Evolutionary conservation across 2,113 vertebrate genomes (phyloP).

Genomic region (Camelus dromedarius): DNA sequence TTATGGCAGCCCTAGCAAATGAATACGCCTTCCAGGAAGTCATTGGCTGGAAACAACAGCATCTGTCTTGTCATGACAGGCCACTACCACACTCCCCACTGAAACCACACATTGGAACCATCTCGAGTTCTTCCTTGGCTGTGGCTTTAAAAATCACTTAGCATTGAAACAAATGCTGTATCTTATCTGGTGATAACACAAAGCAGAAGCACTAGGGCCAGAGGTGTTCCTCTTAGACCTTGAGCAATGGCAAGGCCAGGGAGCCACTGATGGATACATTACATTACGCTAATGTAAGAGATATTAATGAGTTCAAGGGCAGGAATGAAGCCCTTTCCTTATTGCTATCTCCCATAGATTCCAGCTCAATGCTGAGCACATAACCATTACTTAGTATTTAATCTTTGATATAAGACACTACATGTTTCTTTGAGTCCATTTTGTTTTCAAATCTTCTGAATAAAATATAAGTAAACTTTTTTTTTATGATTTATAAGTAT

Average conservation of each 20-base stretch:
- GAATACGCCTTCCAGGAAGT: background rate
- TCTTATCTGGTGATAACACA: background rate
- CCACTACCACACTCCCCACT: rapidly evolving
- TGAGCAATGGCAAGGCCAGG: background rate
- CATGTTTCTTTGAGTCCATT: background rate
- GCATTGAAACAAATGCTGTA: background rate
- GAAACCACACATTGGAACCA: background rate
- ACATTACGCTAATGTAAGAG: background rate
- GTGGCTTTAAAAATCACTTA: background rate
- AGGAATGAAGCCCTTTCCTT: background rate
- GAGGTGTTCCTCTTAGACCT: background rate
- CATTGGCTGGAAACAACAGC: background rate
- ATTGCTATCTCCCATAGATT: background rate
- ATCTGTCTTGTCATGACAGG: background rate
- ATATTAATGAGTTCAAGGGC: background rate
- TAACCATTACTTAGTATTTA: background rate
- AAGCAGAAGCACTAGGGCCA: background rate
- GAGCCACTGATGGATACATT: background rate
- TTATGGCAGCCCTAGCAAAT: background rate
- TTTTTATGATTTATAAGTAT: background rate
- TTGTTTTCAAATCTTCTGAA: conserved; percentile 4
- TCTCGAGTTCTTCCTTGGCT: background rate
- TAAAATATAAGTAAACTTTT: background rate
- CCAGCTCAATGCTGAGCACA: background rate
- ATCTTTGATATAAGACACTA: background rate